Base-by-base conservation (phyloP, 2,113 vertebrate genomes). In the Periophthalmodon schlosseri region DNA sequence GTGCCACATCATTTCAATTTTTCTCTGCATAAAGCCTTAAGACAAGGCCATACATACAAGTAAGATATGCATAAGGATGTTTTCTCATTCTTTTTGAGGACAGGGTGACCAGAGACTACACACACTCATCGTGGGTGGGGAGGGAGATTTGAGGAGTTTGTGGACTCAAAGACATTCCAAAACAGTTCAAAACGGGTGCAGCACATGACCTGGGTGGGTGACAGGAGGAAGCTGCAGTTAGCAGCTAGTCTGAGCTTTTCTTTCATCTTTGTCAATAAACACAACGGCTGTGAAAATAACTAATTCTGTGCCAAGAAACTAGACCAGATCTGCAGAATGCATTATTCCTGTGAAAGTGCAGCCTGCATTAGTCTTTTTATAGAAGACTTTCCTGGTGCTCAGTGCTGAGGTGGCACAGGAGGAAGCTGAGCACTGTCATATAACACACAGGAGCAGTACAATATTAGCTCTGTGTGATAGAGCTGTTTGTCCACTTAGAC, bases 1-100 rank as follows among this genome's bases (percentile, higher is more conserved):
- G 50, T 54, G 50, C 20, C 1, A 23, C 21, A 9, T 12, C 3
- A 10, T 9, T 21, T 3, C 10, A 12, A 57, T 57, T 8, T 78
- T 64, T 79, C 76, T 79, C 39, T 74, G 64, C 70, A 58, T 52
- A 73, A 77, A 73, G 60, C 72, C 78, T 71, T 24, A 68, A 74
- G 52, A 74, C 73, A 87, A 84, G 80, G 82, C 78, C 70, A 73
- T 18, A 56, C 76, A 64, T 64, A 28, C 28, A 86, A 61, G 56
- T 71, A 18, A 77, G 76, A 82, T 79, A 58, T 82, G 58, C 77
- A 73, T 67, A 84, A 66, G 85, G 76, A 85, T 86, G 77, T 91
- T 83, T 79, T 78, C 67, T 76, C 70, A 77, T 81, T 86, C 69
- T 77, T 79, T 81, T 56, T 67, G 46, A 81, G 84, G 57, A 84